Base-by-base conservation (phyloP, 1,140 invertebrate genomes). In the Sipha flava region DNA sequence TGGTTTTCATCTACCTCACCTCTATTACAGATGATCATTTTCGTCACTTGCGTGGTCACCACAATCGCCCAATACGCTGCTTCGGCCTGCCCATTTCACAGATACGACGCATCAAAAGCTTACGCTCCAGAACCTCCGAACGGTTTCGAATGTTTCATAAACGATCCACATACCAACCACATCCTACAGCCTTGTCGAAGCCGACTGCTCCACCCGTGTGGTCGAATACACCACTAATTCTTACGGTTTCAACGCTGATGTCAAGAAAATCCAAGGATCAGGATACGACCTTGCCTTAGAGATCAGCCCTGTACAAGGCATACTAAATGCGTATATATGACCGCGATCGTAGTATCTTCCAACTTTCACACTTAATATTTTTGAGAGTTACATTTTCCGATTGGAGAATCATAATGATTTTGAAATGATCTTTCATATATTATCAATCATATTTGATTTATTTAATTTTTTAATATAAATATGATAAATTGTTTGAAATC, bases 201-300 rank as follows among this genome's bases (percentile, higher is more conserved):
- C 87, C n/a, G 88, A 88, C 64, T 87, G 88, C 12, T 89, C 90
- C 29, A 87, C 89, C 70, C 83, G 87, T 34, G 86, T 84, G 52
- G 90, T 90, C 37, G 87, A 90, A 70, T 91, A 91, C 81, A 88
- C 88, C 5, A 88, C 89, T 5, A 85, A 89, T 80, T 83, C 81
- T 83, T 85, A 83, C 47, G 84, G 83, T 47, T 84, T 84, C 83
- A 80, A 83, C 80, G 82, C 82, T 16, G 80, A 82, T 26, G 82
- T 82, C 45, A 80, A 81, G 70, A 82, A 82, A n/a, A n/a, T n/a
- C n/a, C n/a, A n/a, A n/a, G n/a, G n/a, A n/a, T n/a, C n/a, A n/a
- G n/a, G n/a, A n/a, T n/a, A n/a, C n/a, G n/a, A n/a, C n/a, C n/a
- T n/a, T n/a, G n/a, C n/a, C n/a, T n/a, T n/a, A n/a, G n/a, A n/a